A percentile compares a stretch with the other conserved stretches of the same genome.
Evolutionary conservation across 2,888 invertebrate species (phyloP).

Genomic region (Tinea semifulvella): DNA sequence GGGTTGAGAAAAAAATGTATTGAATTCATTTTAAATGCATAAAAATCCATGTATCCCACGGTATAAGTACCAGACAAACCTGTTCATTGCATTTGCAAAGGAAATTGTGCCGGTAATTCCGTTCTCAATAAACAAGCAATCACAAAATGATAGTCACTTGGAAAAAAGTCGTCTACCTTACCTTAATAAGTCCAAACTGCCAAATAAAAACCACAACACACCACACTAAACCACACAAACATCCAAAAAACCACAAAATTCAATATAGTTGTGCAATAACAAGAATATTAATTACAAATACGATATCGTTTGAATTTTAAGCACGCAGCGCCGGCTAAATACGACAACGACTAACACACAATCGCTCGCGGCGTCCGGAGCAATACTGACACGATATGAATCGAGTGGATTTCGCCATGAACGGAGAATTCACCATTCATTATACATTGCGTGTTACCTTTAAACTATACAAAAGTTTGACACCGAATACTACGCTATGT

Average conservation of each 20-base stretch:
- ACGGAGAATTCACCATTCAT: not conserved
- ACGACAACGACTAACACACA: constrained; percentile 21
- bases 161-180: too few species aligned
- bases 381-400: constrained; percentile 33
- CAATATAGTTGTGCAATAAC: not conserved
- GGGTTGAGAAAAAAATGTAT: too few species aligned
- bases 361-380: constrained; percentile 25
- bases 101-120: not conserved
- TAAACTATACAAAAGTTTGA: too few species aligned
- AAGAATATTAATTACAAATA: not conserved
- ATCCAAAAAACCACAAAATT: not conserved
- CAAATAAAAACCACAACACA: constrained; percentile 18
- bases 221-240: too few species aligned
- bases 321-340: constrained; percentile 30
- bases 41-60: too few species aligned
- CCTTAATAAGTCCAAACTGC: not conserved
- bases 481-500: too few species aligned
- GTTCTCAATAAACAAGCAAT: too few species aligned
- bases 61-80: too few species aligned
- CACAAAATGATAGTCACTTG: too few species aligned
- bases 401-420: not conserved
- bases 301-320: constrained; percentile 22
- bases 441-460: constrained; percentile 22
- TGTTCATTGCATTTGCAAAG: too few species aligned
- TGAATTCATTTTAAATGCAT: too few species aligned